phyloP scores from a whole-genome alignment of 2,113 vertebrate genomes.

The Lepus americanus region DNA sequence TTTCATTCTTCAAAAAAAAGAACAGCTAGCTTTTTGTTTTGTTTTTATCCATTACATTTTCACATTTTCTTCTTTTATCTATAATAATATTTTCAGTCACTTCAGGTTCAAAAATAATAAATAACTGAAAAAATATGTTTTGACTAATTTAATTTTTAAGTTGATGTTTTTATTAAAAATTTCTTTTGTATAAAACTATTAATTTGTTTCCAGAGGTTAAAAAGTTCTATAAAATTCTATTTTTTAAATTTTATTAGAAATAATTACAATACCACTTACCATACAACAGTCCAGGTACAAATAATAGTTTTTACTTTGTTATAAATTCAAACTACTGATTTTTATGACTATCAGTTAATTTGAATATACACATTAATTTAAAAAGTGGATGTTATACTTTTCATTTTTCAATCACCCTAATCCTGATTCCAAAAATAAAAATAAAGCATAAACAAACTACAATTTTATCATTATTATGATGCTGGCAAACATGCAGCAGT shows the following conservation, averaged over 20 bases:
- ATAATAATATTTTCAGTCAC: conserved; percentile 54
- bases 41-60: neutral
- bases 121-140: conserved; percentile 6
- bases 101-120: conserved; percentile 25
- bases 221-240: conserved; percentile 49
- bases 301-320: conserved; percentile 27
- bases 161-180: neutral
- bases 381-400: neutral
- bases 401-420: neutral
- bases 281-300: neutral
- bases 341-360: conserved; percentile 31
- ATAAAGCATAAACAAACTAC: conserved; percentile 1
- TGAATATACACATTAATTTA: neutral
- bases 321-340: conserved; percentile 44
- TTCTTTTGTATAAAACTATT: conserved; percentile 54
- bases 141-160: conserved; percentile 54
- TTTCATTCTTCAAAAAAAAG: neutral
- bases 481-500: neutral
- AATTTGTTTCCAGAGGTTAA: conserved; percentile 39
- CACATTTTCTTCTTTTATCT: conserved; percentile 33
- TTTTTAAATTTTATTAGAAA: conserved; percentile 21
- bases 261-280: conserved; percentile 34
- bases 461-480: conserved; percentile 4
- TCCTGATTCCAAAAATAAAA: conserved; percentile 25
- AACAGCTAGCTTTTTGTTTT: neutral